Evolutionary conservation across 2,888 invertebrate species (phyloP).

Genomic region (Thumatha senex): DNA sequence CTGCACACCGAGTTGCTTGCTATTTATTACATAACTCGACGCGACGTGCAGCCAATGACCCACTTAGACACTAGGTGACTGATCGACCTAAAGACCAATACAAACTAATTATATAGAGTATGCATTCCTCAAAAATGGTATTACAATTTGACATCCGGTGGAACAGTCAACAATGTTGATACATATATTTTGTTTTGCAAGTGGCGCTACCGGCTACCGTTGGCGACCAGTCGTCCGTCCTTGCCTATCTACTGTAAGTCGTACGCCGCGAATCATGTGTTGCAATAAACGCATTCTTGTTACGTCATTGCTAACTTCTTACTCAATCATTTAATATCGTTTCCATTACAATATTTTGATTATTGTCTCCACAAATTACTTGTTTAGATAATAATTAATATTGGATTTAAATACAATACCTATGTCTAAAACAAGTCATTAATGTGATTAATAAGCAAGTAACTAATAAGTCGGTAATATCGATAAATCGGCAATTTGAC

Average conservation of each 20-base stretch:
- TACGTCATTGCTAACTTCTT: slow-evolving; percentile 40
- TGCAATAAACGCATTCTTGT: slow-evolving; percentile 51
- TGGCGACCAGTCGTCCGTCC: slow-evolving; percentile 17
- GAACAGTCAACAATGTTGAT: neutral
- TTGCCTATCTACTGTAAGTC: slow-evolving; percentile 24
- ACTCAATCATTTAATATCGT: slow-evolving; percentile 24
- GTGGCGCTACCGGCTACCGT: neutral
- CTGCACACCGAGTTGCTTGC: slow-evolving; percentile 36
- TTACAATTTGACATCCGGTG: neutral
- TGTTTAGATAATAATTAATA: neutral
- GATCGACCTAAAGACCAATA: slow-evolving; percentile 60
- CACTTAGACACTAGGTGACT: slow-evolving; percentile 57
- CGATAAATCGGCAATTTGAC: slow-evolving; percentile 1
- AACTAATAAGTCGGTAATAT: neutral
- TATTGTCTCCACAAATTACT: neutral
- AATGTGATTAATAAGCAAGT: neutral
- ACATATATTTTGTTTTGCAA: slow-evolving; percentile 12
- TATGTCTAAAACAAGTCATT: neutral
- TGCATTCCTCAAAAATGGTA: slow-evolving; percentile 15
- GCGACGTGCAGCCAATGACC: slow-evolving; percentile 79
- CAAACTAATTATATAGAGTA: slow-evolving; percentile 41
- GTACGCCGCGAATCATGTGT: slow-evolving; percentile 27
- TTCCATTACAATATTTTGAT: slow-evolving; percentile 16
- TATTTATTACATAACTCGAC: slow-evolving; percentile 66
- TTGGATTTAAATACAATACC: neutral